These are phyloP conservation scores for Aporophyla nigra DNA, from an alignment of 2,888 invertebrate genomes.

Conservation along the genomic window DNA sequence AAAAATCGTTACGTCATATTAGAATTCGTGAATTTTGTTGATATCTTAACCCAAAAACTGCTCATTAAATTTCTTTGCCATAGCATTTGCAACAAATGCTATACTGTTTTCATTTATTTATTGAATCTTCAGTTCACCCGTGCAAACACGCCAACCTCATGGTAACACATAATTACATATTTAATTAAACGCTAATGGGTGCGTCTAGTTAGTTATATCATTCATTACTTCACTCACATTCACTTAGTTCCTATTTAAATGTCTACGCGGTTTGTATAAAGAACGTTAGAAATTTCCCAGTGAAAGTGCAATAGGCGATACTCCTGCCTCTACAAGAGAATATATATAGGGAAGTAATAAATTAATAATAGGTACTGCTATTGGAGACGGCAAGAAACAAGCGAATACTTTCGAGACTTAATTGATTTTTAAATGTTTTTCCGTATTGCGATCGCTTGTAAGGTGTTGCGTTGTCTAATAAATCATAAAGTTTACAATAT, in stretches of 20 bases:
- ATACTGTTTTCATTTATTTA: not conserved
- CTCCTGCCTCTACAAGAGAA: constrained; percentile 56
- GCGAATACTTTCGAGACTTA: constrained; percentile 36
- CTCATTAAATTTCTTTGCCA: not conserved
- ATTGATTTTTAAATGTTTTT: constrained; percentile 48
- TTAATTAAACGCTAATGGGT: constrained; percentile 26
- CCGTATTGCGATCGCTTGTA: constrained; percentile 31
- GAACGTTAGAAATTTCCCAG: constrained; percentile 64
- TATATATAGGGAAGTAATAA: constrained; percentile 63
- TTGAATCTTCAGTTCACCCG: not conserved
- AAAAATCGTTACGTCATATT: not conserved
- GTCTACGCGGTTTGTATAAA: constrained; percentile 60
- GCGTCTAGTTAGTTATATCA: constrained; percentile 49
- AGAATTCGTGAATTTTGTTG: not conserved
- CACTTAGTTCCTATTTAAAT: constrained; percentile 57
- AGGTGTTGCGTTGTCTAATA: constrained; percentile 2
- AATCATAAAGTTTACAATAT: constrained; percentile 9
- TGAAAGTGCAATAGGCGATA: constrained; percentile 61
- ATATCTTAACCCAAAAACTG: not conserved
- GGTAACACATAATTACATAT: constrained; percentile 19
- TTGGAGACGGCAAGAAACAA: constrained; percentile 43
- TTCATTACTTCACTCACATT: constrained; percentile 56
- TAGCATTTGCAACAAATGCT: not conserved
- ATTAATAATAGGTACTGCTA: constrained; percentile 56
- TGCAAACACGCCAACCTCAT: not conserved